phyloP scores from a whole-genome alignment of 30 jellyfish, hydroid and myxozoan species.

The Thelohanellus kitauei region DNA sequence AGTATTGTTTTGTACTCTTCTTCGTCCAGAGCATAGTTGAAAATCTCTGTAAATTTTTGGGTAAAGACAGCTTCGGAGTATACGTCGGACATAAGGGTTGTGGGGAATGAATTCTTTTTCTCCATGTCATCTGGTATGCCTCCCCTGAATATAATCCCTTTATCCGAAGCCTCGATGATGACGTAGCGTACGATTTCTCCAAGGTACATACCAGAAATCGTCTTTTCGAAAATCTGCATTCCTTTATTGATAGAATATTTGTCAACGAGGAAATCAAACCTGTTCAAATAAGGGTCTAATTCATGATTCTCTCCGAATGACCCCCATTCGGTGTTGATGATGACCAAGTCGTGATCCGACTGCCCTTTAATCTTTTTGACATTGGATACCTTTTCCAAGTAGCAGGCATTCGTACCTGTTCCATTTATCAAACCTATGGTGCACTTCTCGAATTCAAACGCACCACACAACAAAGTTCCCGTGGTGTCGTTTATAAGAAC shows the following conservation, averaged over 20 bases:
- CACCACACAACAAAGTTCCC: too few species aligned
- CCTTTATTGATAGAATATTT: slow-evolving; percentile 45
- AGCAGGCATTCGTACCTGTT: slow-evolving; percentile 96
- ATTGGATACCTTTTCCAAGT: slow-evolving; percentile 31
- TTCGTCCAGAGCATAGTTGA: too few species aligned
- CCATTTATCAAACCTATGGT: slow-evolving; percentile 71
- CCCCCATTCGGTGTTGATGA: slow-evolving; percentile 95
- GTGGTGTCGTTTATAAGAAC: too few species aligned
- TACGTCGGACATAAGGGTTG: too few species aligned
- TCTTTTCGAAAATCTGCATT: slow-evolving; percentile 55
- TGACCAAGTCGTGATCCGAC: slow-evolving; percentile 26
- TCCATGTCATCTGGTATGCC: too few species aligned
- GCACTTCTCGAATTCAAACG: slow-evolving; percentile 16
- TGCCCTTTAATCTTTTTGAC: slow-evolving; percentile 50
- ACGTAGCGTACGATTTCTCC: slow-evolving; percentile 85
- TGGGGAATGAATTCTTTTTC: too few species aligned
- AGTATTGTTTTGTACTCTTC: slow-evolving; percentile 25
- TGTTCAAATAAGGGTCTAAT: slow-evolving; percentile 18
- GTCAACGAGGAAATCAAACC: slow-evolving; percentile 27
- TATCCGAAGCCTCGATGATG: too few species aligned
- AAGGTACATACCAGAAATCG: slow-evolving; percentile 94
- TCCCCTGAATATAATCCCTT: too few species aligned
- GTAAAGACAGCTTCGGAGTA: too few species aligned
- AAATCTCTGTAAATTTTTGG: too few species aligned
- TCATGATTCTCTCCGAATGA: slow-evolving; percentile 90